Evolutionary conservation across 2,113 vertebrate species (phyloP), one percentile per base, ranked within the genome.

Genomic region (Orthonyx spaldingii): DNA sequence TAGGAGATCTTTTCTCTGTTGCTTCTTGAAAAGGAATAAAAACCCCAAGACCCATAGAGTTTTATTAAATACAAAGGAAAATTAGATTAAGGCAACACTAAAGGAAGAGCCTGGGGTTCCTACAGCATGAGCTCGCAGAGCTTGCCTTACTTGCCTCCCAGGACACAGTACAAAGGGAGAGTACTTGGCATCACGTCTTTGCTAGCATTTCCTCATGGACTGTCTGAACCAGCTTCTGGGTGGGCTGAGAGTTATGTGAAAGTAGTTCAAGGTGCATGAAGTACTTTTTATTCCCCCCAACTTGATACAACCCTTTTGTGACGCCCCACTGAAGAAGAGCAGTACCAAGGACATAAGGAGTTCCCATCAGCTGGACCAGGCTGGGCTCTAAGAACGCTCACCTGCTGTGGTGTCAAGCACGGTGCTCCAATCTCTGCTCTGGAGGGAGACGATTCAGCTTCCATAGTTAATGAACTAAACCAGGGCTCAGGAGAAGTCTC

Each of bases 1-100:
- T 94, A 97, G 96, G 66, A 96, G 93, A 98, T 90, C 83, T 95
- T 97, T 97, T 94, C 96, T 98, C 97, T 98, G 93, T 96, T 97
- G 95, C 96, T 97, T 97, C 96, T 97, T 97, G 92, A 98, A 98
- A 98, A 88, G 89, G 96, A 94, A 97, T 94, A 96, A 93, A 97
- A 96, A 91, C 26, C 11, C 56, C 64, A 94, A 92, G 86, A 91
- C 86, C 90, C 87, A 92, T 30, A 93, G 74, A 72, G 68, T 97
- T 97, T 95, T 95, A 92, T 93, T 96, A 97, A 96, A 96, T 82
- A 96, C 70, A 95, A 97, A 93, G 91, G 77, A 75, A 94, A 96
- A 92, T 91, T 88, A 93, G n/a, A 96, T 90, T 92, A 96, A 91
- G 83, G 76, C 11, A 77, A 64, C 33, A 75, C 28, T 60, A 78